Evolutionary conservation across 2,113 vertebrate genomes (phyloP).

Genomic region (Kryptolebias marmoratus): DNA sequence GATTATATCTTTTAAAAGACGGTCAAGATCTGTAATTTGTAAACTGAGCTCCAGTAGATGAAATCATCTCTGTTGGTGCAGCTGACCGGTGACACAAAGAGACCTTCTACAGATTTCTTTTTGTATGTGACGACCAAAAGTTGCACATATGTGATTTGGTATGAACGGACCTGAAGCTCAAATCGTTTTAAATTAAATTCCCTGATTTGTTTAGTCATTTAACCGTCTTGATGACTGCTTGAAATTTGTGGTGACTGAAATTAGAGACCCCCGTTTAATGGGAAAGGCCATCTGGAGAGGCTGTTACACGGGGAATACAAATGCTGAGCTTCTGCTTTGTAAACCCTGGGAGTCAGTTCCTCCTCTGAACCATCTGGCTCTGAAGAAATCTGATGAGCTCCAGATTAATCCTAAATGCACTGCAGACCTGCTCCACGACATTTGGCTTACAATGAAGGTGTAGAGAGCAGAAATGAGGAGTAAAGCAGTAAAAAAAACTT

Average conservation of each 20-base stretch:
- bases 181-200: background rate
- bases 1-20: too few species aligned
- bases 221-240: background rate
- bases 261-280: conserved; percentile 14
- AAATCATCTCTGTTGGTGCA: too few species aligned
- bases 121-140: too few species aligned
- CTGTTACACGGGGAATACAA: conserved; percentile 3
- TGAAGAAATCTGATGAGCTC: conserved; percentile 6
- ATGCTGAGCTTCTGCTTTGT: background rate
- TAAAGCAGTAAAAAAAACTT: too few species aligned
- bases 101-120: too few species aligned
- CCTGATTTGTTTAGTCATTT: background rate
- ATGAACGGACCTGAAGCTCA: background rate
- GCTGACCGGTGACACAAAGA: too few species aligned
- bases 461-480: background rate
- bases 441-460: background rate
- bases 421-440: background rate
- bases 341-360: conserved; percentile 6
- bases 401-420: conserved; percentile 11
- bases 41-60: too few species aligned
- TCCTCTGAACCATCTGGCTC: conserved; percentile 27
- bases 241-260: conserved; percentile 20
- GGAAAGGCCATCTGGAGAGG: conserved; percentile 33
- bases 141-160: too few species aligned
- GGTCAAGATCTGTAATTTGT: too few species aligned